Base-by-base conservation (phyloP, 2,888 invertebrate species). In the Eurytoma californica region DNA sequence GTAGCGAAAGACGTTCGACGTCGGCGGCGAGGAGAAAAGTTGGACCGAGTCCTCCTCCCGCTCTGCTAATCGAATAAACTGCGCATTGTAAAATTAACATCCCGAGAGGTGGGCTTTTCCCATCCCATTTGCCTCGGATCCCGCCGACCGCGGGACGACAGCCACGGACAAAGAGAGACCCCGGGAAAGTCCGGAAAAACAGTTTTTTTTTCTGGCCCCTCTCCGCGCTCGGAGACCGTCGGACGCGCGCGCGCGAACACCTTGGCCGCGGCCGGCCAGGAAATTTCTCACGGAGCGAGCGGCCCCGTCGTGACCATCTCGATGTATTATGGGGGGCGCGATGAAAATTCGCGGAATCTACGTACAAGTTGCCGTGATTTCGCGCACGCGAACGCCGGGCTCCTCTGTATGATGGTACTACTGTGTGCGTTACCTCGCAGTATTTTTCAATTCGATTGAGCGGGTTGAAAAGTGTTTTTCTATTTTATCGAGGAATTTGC, bases 21-120 rank as follows among this genome's bases (percentile, higher is more conserved):
- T 51, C 55, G 55, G 20, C 18, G 20, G 20, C 14, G 53, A 30
- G 28, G 12, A 30, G 30, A 39, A 72, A 47, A 65, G n/a, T 16
- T 9, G 30, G n/a, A 18, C 58, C 47, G n/a, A 20, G 49, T 49
- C 16, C 53, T 3, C 13, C 51, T 39, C 0, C 51, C 39, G 28
- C n/a, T 13, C 70, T 2, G 82, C 79, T 83, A 83, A 83, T 83
- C 82, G 74, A 84, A 74, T 83, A 81, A 83, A 74, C 82, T 80
- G 73, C n/a, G 30, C 63, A 80, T 72, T 81, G 82, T 69, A 72
- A 75, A 83, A 83, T 84, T 83, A 84, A 83, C 83, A 83, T 82
- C 82, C 82, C 81, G 28, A 28, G 39, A 9, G 39, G 39, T 49
- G 51, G 9, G 20, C 53, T 16, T 1, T 9, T 28, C 53, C 47